Evolutionary conservation across 2,888 invertebrate genomes (phyloP), one percentile per base, ranked within the genome.

Genomic region (Strigamia crassipes): DNA sequence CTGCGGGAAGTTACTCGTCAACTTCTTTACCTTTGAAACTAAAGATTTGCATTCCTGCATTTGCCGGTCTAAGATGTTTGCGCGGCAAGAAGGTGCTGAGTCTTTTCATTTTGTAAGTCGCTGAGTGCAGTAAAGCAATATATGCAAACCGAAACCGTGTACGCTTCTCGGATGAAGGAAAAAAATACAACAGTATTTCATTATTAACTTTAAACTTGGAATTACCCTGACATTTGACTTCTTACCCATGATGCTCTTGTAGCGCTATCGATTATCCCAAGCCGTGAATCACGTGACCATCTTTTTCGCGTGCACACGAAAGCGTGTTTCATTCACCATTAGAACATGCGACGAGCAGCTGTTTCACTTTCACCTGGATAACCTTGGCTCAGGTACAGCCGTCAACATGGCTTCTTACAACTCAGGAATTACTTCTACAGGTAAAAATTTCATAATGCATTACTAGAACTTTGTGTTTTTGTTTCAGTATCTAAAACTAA

Each of bases 251-350:
- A 73, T 73, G 27, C 73, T 31, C 4, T 73, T 73, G 73, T 73
- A 12, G 73, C 15, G 73, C 31, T 73, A 73, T 73, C 73, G 73
- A 73, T 73, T 73, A 73, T 31, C 73, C 5, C 27, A 27, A 31
- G n/a, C n/a, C 15, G 27, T n/a, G 73, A 73, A 73, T 73, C 73
- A 73, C 73, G 73, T 73, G 73, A 73, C 73, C 73, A 73, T 73
- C 73, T 31, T 73, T 73, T 73, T 73, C 73, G 12, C 73, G 73
- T 73, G 73, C 73, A 73, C 73, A 31, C 23, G 73, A 27, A 27
- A 27, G 31, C 13, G 73, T 73, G 73, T 73, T 73, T 73, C 73
- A 73, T 73, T 73, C 73, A 27, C 73, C 73, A 73, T 31, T 27
- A 27, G 73, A 73, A 31, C 73, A 73, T 73, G 73, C 73, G n/a